Conservation (phyloP, 2,888 invertebrate species). For the Drosophila subsilvestris region DNA sequence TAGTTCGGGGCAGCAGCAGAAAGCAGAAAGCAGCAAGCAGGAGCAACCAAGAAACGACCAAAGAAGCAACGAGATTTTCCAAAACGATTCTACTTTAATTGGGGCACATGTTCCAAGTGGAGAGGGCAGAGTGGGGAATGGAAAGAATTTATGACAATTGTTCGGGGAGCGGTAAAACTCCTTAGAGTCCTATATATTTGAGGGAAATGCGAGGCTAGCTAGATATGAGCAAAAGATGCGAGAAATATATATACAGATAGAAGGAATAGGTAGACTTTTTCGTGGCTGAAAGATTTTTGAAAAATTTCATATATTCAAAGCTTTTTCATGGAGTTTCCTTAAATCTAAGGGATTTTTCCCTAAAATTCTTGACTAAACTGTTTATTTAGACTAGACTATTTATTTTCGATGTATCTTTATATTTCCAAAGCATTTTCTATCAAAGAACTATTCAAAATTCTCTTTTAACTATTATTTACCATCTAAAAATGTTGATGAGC, state of each 20-base stretch:
- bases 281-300: background rate
- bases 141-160: conserved; percentile 7
- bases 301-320: too few species aligned
- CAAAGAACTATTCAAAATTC: background rate
- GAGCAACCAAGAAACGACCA: background rate
- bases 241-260: background rate
- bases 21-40: too few species aligned
- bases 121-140: background rate
- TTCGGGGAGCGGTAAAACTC: background rate
- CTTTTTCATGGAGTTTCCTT: background rate
- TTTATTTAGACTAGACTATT: background rate
- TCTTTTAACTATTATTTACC: too few species aligned
- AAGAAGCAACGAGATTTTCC: background rate
- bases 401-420: background rate
- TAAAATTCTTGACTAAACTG: background rate
- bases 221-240: background rate
- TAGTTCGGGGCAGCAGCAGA: background rate
- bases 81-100: conserved; percentile 29
- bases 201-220: background rate
- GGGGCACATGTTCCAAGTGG: background rate
- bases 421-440: background rate
- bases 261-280: too few species aligned
- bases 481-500: background rate
- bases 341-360: too few species aligned
- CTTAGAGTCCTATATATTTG: conserved; percentile 3